Conservation (phyloP, 23 tunicate species). For the Halocynthia aurantium region DNA sequence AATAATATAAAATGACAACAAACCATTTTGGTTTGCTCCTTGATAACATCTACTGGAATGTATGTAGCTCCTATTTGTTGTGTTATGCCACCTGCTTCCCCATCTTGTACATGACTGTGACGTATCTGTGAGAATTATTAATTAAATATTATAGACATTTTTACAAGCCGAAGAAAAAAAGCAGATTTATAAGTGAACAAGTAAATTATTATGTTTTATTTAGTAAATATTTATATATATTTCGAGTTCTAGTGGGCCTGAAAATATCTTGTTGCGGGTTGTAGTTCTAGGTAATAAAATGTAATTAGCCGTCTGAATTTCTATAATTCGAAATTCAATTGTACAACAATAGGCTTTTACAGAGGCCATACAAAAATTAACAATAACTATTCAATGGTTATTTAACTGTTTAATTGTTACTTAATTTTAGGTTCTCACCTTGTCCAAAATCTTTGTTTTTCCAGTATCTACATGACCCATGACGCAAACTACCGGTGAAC, state of each 20-base stretch:
- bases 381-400: too few relatives aligned
- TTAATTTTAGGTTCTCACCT: slow-evolving; percentile 22
- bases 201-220: too few relatives aligned
- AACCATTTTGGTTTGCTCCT: slow-evolving; percentile 85
- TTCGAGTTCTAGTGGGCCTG: too few relatives aligned
- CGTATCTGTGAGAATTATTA: slow-evolving; percentile 28
- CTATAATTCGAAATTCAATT: too few relatives aligned
- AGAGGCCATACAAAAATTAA: too few relatives aligned
- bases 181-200: too few relatives aligned
- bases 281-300: too few relatives aligned
- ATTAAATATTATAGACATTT: neutral
- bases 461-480: slow-evolving; percentile 99
- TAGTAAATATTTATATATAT: too few relatives aligned
- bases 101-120: slow-evolving; percentile 87
- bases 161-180: neutral
- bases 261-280: too few relatives aligned
- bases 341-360: too few relatives aligned
- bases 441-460: slow-evolving; percentile 91
- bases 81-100: slow-evolving; percentile 99
- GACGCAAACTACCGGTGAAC: slow-evolving; percentile 91
- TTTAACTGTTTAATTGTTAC: too few relatives aligned
- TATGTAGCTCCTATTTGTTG: slow-evolving; percentile 99
- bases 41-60: slow-evolving; percentile 68
- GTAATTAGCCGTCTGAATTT: too few relatives aligned
- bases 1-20: neutral